Evolutionary conservation across 2,888 invertebrate species (phyloP).

Genomic region (Nomada ruficornis): DNA sequence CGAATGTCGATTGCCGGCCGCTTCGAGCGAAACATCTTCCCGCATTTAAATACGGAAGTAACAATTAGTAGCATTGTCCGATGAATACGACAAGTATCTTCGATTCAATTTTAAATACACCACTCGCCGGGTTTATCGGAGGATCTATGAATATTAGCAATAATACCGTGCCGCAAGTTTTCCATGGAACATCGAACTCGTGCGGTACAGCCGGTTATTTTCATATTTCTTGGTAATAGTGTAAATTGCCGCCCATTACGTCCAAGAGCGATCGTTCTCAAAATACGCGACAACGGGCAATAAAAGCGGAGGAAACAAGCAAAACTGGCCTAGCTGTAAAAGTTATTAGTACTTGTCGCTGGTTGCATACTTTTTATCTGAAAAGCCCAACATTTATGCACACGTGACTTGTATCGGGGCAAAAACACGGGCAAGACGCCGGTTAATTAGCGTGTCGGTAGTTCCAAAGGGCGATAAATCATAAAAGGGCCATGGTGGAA

Average conservation of each 20-base stretch:
- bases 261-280: background rate
- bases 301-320: constrained; percentile 1
- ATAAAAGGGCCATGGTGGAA: constrained; percentile 55
- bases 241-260: background rate
- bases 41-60: background rate
- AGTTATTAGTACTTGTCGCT: constrained; percentile 53
- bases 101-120: background rate
- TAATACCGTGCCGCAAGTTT: background rate
- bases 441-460: constrained; percentile 73
- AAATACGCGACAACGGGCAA: constrained; percentile 1
- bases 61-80: background rate
- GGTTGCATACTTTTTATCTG: constrained; percentile 42
- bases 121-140: background rate
- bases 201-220: too few relatives aligned
- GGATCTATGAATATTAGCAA: background rate
- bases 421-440: constrained; percentile 56
- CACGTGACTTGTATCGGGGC: constrained; percentile 44
- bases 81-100: background rate
- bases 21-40: constrained; percentile 8
- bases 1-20: constrained; percentile 9
- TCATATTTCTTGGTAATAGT: too few relatives aligned
- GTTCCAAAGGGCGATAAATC: constrained; percentile 71
- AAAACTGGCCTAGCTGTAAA: constrained; percentile 13
- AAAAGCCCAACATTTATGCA: constrained; percentile 43
- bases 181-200: too few relatives aligned